phyloP scores from a whole-genome alignment of 2,113 vertebrate genomes.

The Labeo catla region DNA sequence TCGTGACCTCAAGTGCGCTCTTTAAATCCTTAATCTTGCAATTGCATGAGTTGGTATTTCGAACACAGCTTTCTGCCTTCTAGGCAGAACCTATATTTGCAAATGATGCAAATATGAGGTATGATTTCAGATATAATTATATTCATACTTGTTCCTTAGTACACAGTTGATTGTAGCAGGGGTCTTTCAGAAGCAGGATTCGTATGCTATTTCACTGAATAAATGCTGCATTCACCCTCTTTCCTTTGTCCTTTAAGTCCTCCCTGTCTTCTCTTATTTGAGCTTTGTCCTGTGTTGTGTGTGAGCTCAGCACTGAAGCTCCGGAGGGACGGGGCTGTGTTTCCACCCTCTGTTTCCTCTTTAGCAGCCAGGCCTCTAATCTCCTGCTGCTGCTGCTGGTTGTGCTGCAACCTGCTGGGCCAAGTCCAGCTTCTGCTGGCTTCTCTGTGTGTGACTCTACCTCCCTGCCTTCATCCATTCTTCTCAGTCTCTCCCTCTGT shows the following conservation, averaged over 20 bases:
- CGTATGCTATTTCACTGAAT: not conserved
- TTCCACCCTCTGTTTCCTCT: slow-evolving; percentile 32
- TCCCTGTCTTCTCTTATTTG: not conserved
- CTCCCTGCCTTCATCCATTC: not conserved
- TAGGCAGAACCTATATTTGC: too few relatives aligned
- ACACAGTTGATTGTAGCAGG: not conserved
- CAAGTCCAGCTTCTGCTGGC: slow-evolving; percentile 7
- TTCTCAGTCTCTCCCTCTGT: not conserved
- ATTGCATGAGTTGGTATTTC: not conserved
- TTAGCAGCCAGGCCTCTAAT: slow-evolving; percentile 25
- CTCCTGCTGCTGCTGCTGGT: slow-evolving; percentile 47
- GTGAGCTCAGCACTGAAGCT: not conserved
- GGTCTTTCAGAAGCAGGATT: not conserved
- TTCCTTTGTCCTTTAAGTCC: not conserved
- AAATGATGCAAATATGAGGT: too few relatives aligned
- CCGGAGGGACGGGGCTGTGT: slow-evolving; percentile 8
- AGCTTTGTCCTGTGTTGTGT: not conserved
- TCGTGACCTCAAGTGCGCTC: not conserved
- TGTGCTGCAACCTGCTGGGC: slow-evolving; percentile 39
- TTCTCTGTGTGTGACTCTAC: not conserved
- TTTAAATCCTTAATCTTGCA: not conserved
- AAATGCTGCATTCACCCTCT: too few relatives aligned
- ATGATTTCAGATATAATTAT: too few relatives aligned
- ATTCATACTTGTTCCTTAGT: too few relatives aligned
- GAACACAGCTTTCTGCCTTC: not conserved